These are phyloP conservation scores for Hanleya hanleyi DNA, from an alignment of 2,888 invertebrate species.

Conservation along the genomic window DNA sequence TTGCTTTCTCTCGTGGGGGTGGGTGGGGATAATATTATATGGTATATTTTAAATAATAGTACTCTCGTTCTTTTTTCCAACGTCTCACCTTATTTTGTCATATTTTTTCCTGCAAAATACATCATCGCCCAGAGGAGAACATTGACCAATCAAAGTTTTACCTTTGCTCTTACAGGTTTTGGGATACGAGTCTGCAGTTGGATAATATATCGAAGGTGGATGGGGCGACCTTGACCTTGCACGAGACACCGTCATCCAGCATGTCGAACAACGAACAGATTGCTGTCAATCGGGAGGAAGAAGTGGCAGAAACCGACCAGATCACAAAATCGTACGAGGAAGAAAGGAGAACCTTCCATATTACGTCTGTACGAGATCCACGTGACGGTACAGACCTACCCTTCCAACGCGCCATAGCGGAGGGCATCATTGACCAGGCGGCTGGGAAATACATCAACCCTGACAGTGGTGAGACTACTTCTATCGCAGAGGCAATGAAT, in stretches of 20 bases:
- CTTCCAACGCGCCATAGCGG: conserved; percentile 61
- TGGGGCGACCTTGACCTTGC: conserved; percentile 41
- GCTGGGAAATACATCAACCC: conserved; percentile 54
- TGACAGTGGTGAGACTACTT: conserved; percentile 47
- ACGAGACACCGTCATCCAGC: conserved; percentile 41
- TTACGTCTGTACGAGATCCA: conserved; percentile 58
- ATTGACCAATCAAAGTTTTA: background rate
- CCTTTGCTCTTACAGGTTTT: conserved; percentile 49
- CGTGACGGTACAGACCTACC: conserved; percentile 45
- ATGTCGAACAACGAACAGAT: conserved; percentile 22
- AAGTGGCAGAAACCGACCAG: conserved; percentile 58
- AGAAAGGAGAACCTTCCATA: conserved; percentile 64
- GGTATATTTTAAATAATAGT: too few relatives aligned
- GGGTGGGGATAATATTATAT: too few relatives aligned
- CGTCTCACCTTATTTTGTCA: too few relatives aligned
- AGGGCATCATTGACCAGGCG: conserved; percentile 60
- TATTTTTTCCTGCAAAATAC: too few relatives aligned
- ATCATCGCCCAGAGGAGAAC: too few relatives aligned
- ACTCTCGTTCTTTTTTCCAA: too few relatives aligned
- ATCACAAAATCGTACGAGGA: conserved; percentile 62
- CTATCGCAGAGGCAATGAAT: conserved; percentile 68
- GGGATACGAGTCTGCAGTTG: conserved; percentile 58
- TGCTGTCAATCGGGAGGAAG: conserved; percentile 32
- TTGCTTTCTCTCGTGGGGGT: too few relatives aligned
- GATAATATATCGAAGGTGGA: conserved; percentile 33